Conservation (phyloP, 2,113 vertebrate species). For the Coturnix japonica region DNA sequence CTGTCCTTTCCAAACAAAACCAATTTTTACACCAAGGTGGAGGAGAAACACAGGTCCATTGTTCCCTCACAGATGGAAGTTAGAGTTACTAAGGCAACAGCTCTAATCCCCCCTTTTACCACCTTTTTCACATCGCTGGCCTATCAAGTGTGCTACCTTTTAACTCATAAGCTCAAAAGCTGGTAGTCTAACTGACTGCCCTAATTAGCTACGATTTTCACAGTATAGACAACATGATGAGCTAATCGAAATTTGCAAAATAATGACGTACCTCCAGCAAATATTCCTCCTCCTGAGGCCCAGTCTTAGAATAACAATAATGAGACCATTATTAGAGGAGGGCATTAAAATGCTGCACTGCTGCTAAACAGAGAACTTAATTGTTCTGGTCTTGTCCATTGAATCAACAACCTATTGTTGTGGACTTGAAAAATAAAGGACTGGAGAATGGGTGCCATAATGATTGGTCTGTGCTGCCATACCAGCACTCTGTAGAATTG, state of each 20-base stretch:
- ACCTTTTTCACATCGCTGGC: conserved; percentile 94
- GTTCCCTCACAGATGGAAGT: conserved; percentile 96
- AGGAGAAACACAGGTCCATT: conserved; percentile 97
- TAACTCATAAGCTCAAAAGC: conserved; percentile 91
- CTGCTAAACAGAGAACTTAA: conserved; percentile 96
- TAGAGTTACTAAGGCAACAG: conserved; percentile 99
- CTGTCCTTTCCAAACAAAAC: conserved; percentile 93
- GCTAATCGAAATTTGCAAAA: conserved; percentile 99
- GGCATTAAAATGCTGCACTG: conserved; percentile 94
- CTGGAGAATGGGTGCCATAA: conserved; percentile 92
- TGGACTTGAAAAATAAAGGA: conserved; percentile 93
- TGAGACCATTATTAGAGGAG: conserved; percentile 96
- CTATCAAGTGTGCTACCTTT: conserved; percentile 96
- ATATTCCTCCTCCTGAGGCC: conserved; percentile 92
- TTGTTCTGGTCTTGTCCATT: conserved; percentile 97
- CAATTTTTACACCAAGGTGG: conserved; percentile 95
- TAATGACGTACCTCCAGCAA: conserved; percentile 93
- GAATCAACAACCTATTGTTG: conserved; percentile 99
- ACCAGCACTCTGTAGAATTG: conserved; percentile 89
- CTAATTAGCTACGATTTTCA: conserved; percentile 97
- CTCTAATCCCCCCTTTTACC: conserved; percentile 95
- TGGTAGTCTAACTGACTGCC: conserved; percentile 86
- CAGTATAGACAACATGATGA: conserved; percentile 94
- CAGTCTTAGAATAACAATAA: conserved; percentile 98
- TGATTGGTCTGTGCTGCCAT: conserved; percentile 94